Evolutionary conservation across 2,113 vertebrate species (phyloP), one percentile per base, ranked within the genome.

Genomic region (Myrmophylax atrothorax): DNA sequence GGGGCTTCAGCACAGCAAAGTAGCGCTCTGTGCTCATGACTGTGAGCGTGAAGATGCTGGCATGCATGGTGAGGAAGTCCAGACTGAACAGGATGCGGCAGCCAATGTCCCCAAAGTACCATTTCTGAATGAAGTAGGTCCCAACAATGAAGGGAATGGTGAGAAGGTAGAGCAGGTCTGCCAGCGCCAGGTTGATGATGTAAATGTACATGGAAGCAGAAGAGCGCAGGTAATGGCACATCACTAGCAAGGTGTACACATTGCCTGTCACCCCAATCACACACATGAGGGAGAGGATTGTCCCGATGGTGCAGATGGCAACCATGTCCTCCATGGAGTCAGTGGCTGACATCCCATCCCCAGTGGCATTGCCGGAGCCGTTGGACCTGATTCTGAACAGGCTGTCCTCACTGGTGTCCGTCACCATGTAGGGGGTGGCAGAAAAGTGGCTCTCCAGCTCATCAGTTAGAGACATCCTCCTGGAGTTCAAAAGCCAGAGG

Each of bases 151-250:
- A 99, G 42, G 99, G 99, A 92, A 99, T 99, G 80, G 99, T 99
- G 73, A 99, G 98, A 67, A 99, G 98, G 88, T 99, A 99, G 19
- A 99, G 97, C 35, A 99, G 98, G 92, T 99, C 99, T 1, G 99
- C 99, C 94, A 99, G 85, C 0, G 99, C 99, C 18, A 99, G 94
- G 98, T 98, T 99, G 76, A 99, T 98, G 91, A 99, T 99, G 96
- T 99, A 99, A 79, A 99, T 98, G 87, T 99, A 99, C 99, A 99
- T 99, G 26, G 99, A 99, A 29, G 99, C 99, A 2, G 99, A 98
- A 5, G 98, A 98, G 3, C 98, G 96, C 98, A 99, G 97, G 89
- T 98, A 99, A 16, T 99, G 98, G 94, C 98, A 99, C 99, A 99
- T 99, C 82, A 99, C 98, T 75, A 99, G 98, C 84, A 99, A 96